A percentile compares a stretch with the other conserved stretches of the same genome.
These are phyloP conservation scores for Anodontia alba DNA, from an alignment of 2,888 invertebrate genomes.

Conservation along the genomic window DNA sequence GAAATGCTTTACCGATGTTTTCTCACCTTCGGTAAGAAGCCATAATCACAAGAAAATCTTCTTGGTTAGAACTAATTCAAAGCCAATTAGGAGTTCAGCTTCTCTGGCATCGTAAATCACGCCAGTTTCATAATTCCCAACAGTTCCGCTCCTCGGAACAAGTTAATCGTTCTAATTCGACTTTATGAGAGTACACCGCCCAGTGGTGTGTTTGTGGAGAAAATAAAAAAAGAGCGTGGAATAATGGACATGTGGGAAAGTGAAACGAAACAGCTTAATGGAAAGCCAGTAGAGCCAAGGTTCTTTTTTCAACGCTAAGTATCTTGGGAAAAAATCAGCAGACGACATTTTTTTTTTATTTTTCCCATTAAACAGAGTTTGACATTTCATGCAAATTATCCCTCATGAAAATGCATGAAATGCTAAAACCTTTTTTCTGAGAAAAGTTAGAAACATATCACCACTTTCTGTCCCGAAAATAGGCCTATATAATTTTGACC, in stretches of 20 bases:
- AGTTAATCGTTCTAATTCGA: constrained; percentile 32
- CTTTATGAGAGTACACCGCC: constrained; percentile 41
- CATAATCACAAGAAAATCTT: background rate
- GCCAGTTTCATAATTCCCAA: background rate
- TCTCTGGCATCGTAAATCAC: background rate
- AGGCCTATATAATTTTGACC: too few relatives aligned
- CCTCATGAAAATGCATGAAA: too few relatives aligned
- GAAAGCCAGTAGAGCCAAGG: background rate
- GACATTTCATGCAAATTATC: too few relatives aligned
- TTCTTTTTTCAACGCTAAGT: too few relatives aligned
- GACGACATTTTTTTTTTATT: too few relatives aligned
- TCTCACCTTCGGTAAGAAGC: background rate
- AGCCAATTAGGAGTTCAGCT: background rate
- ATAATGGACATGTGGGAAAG: constrained; percentile 11
- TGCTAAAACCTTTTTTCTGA: too few relatives aligned
- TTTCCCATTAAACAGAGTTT: too few relatives aligned
- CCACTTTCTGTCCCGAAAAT: too few relatives aligned
- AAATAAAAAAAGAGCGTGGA: background rate
- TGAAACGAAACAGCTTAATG: background rate
- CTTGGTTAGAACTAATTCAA: background rate
- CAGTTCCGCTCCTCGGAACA: background rate
- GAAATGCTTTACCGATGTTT: background rate
- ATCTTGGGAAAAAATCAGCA: too few relatives aligned
- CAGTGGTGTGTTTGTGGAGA: background rate
- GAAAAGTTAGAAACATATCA: too few relatives aligned